Percentiles rank a stretch among this genome's conserved stretches.
These are phyloP conservation scores for Bufo gargarizans DNA, from an alignment of 2,113 vertebrate species.

Conservation along the genomic window DNA sequence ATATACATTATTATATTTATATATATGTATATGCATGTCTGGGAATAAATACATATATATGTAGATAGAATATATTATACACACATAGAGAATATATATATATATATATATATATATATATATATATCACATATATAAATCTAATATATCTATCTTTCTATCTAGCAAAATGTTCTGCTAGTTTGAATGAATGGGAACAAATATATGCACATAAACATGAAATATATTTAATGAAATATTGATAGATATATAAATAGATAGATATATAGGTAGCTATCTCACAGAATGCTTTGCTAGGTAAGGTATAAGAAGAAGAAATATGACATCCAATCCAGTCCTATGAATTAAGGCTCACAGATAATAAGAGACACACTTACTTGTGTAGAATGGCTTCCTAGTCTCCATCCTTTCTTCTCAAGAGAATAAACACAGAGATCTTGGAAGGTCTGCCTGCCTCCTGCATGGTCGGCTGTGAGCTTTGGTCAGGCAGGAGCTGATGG, in stretches of 20 bases:
- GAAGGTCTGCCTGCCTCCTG: background rate
- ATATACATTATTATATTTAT: background rate
- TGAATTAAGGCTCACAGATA: background rate
- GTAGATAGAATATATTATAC: background rate
- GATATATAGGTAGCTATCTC: background rate
- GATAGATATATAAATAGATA: background rate
- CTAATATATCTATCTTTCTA: background rate
- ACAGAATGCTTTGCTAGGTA: background rate
- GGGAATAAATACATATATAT: background rate
- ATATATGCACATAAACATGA: too few relatives aligned
- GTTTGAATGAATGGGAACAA: too few relatives aligned
- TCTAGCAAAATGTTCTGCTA: background rate
- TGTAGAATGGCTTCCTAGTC: background rate
- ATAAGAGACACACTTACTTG: slow-evolving; percentile 8
- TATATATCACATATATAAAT: background rate
- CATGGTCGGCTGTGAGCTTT: background rate
- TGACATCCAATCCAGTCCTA: background rate
- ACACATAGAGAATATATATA: background rate
- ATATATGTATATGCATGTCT: background rate
- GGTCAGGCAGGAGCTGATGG: background rate
- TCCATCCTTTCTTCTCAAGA: background rate
- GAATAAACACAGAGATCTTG: background rate
- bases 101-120: background rate
- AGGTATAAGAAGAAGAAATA: background rate
- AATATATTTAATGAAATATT: background rate